Percentiles rank a stretch among this genome's conserved stretches.
These are phyloP conservation scores for Notechis scutatus DNA, from an alignment of 2,113 vertebrate genomes.

Conservation along the genomic window DNA sequence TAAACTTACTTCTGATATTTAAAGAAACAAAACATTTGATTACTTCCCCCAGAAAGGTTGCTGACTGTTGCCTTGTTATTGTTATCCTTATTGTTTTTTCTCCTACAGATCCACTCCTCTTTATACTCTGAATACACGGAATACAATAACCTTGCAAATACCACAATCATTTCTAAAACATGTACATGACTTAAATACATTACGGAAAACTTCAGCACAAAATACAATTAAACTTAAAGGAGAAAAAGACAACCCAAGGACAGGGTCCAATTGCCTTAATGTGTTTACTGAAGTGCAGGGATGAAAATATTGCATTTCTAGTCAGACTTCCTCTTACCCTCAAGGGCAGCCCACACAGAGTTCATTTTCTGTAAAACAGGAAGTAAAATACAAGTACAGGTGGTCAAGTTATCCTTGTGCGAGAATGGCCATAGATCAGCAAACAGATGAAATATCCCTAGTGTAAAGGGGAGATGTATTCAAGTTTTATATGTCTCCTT, in stretches of 20 bases:
- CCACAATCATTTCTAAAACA: conserved; percentile 10
- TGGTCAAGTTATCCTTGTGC: neutral
- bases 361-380: neutral
- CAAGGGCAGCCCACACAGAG: neutral
- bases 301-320: neutral
- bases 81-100: neutral
- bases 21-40: neutral
- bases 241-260: neutral
- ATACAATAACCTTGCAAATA: neutral
- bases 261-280: neutral
- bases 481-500: neutral
- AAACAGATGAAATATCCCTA: neutral
- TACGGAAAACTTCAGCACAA: neutral
- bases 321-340: neutral
- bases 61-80: neutral
- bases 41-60: neutral
- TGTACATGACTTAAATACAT: neutral
- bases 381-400: neutral
- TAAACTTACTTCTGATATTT: neutral
- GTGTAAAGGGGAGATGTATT: neutral
- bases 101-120: neutral
- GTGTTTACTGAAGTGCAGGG: neutral
- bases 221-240: neutral
- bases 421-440: neutral
- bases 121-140: neutral